Percentiles rank a stretch among this genome's conserved stretches.
Evolutionary conservation across 2,888 invertebrate species (phyloP).

Genomic region (Eupeodes latifasciatus): DNA sequence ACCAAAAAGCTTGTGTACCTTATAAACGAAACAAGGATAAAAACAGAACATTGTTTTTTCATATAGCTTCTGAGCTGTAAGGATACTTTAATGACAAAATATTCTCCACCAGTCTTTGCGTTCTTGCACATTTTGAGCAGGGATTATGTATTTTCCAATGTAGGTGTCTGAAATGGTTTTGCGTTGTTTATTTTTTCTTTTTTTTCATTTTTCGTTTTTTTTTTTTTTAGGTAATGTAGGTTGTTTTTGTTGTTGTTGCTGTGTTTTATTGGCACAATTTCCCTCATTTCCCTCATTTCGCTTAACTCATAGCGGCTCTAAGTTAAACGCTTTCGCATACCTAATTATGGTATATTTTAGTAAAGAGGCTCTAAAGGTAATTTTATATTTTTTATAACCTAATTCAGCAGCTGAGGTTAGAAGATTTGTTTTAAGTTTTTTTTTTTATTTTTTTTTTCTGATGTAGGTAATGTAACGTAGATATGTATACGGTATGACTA

Average conservation of each 20-base stretch:
- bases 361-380: slow-evolving; percentile 45
- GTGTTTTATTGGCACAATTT: slow-evolving; percentile 35
- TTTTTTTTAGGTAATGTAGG: no score
- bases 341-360: slow-evolving; percentile 65
- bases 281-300: no score
- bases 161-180: slow-evolving; percentile 44
- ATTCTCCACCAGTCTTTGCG: slow-evolving; percentile 42
- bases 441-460: neutral
- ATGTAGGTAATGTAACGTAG: neutral
- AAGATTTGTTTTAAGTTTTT: slow-evolving; percentile 3
- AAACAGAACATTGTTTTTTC: slow-evolving; percentile 43
- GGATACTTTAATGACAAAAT: slow-evolving; percentile 52
- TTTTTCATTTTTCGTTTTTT: neutral
- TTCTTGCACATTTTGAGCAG: slow-evolving; percentile 33
- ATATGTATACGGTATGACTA: neutral
- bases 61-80: slow-evolving; percentile 13
- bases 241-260: slow-evolving; percentile 10
- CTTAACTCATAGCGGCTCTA: slow-evolving; percentile 43
- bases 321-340: slow-evolving; percentile 49
- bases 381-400: slow-evolving; percentile 43
- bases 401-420: slow-evolving; percentile 42
- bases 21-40: slow-evolving; percentile 34
- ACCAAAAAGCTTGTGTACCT: slow-evolving; percentile 25
- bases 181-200: slow-evolving; percentile 39
- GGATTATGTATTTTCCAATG: slow-evolving; percentile 21